Evolutionary conservation across 2,113 vertebrate species (phyloP).

Genomic region (Crotalus viridis): DNA sequence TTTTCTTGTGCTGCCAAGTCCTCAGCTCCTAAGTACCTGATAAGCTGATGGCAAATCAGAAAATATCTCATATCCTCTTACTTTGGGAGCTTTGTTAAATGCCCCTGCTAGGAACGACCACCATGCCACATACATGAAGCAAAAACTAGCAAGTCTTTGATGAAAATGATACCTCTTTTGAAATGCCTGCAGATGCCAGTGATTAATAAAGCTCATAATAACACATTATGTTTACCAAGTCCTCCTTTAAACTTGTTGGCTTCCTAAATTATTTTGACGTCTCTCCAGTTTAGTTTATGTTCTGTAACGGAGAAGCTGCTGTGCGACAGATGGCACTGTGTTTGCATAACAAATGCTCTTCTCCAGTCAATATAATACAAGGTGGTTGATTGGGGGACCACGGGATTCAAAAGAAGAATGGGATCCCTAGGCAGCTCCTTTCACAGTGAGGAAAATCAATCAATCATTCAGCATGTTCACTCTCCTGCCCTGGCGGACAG

Average conservation of each 20-base stretch:
- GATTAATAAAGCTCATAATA: slow-evolving; percentile 35
- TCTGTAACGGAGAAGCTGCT: slow-evolving; percentile 57
- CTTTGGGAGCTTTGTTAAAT: slow-evolving; percentile 19
- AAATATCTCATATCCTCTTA: slow-evolving; percentile 10
- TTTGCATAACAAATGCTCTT: slow-evolving; percentile 65
- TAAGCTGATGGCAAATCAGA: slow-evolving; percentile 3
- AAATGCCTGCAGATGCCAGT: slow-evolving; percentile 21
- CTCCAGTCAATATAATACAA: slow-evolving; percentile 45
- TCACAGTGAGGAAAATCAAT: slow-evolving; percentile 33
- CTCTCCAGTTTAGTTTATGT: slow-evolving; percentile 67
- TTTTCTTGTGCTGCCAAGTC: neutral
- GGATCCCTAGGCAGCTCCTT: neutral
- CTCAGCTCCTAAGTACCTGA: neutral
- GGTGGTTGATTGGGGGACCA: slow-evolving; percentile 32
- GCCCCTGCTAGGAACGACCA: slow-evolving; percentile 13
- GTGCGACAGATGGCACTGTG: slow-evolving; percentile 63
- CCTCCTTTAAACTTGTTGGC: slow-evolving; percentile 53
- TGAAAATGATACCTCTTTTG: neutral
- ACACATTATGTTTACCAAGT: slow-evolving; percentile 52
- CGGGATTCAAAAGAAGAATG: slow-evolving; percentile 3
- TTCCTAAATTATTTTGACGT: slow-evolving; percentile 64
- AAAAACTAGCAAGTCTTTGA: neutral
- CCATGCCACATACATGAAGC: neutral
- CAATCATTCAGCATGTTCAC: slow-evolving; percentile 22
- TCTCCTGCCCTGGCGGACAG: slow-evolving; percentile 29